Evolutionary conservation across 2,113 vertebrate species (phyloP), one percentile per base, ranked within the genome.

Genomic region (Sinocyclocheilus maitianheensis): DNA sequence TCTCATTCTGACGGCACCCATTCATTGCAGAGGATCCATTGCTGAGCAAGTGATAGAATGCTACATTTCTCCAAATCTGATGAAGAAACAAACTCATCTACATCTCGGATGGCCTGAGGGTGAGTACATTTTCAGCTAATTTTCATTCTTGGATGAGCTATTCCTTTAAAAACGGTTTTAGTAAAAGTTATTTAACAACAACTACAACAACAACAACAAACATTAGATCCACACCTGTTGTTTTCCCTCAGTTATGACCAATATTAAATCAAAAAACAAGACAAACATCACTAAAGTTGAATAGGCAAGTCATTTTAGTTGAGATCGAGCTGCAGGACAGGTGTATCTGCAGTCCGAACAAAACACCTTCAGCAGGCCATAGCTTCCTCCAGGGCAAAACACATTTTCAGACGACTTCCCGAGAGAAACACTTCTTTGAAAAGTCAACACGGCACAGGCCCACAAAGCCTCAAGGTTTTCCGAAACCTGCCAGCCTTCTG

Each of bases 401-500:
- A 22, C 69, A 11, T 72, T 72, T 71, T 10, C 34, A 71, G 67
- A 37, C 1, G 34, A 22, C 67, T 71, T 40, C 34, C 69, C 34
- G 9, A 72, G 34, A 22, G 69, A 72, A 72, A 40, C 69, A 22
- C 69, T 81, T 67, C 37, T 81, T 46, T 81, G 40, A 51, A 88
- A 72, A 72, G 69, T 90, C 84, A 85, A 75, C 79, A 86, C 91
- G 9, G 43, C 43, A 46, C 43, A 46, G 91, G 89, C 91, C 30
- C 30, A 34, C 30, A 93, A 65, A 18, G 63, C 77, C 30, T 91
- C 91, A 88, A 93, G 90, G 82, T 80, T 89, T 82, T 85, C 85
- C 34, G 87, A 89, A 89, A 83, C 40, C 81, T 83, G 63, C 77
- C 77, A 78, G 71, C 1, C 16, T 34, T 76, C 12, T 30, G 43